Base-by-base conservation (phyloP, 1,140 invertebrate species). In the Drosophila sechellia region DNA sequence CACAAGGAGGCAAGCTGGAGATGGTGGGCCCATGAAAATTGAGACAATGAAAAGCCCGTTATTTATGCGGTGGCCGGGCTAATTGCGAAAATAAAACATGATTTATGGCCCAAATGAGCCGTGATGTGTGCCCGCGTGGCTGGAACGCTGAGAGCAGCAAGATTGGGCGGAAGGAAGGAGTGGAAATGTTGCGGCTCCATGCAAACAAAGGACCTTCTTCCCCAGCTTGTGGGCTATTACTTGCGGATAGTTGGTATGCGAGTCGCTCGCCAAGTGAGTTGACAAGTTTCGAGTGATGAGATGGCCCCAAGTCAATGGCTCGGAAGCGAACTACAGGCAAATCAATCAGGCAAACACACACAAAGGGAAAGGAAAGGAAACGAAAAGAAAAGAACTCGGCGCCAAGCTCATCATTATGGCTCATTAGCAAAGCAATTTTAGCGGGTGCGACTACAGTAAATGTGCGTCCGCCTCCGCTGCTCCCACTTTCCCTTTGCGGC, bases 71-170 rank as follows among this genome's bases (percentile, higher is more conserved):
- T 77, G 84, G 84, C 66, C 69, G 58, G 61, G 79, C 79, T 86
- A 86, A 86, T 86, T 86, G 77, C 79, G 73, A 89, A 86, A 86
- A 89, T 89, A 83, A 86, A 86, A 89, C 79, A 86, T 86, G 83
- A 86, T 86, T 86, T 86, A 86, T 89, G 74, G 75, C 45, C 64
- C 12, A 43, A 31, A 56, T 39, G 45, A 42, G 40, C 37, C 52
- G n/a, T 13, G 37, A 56, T 35, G 40, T 46, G 72, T 64, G 40
- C 6, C n/a, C 2, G n/a, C 10, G 54, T 40, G 59, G 34, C 37
- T 42, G 59, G n/a, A 35, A 10, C 11, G 3, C 37, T 57, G 48
- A 34, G 43, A 57, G 37, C 46, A 34, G 54, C 40, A 31, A 60
- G 60, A 60, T 65, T 58, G 46, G 34, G 40, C 25, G 66, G 39